These are phyloP conservation scores for Bufotes viridis DNA, from an alignment of 2,797 vertebrate genomes.

Conservation along the genomic window DNA sequence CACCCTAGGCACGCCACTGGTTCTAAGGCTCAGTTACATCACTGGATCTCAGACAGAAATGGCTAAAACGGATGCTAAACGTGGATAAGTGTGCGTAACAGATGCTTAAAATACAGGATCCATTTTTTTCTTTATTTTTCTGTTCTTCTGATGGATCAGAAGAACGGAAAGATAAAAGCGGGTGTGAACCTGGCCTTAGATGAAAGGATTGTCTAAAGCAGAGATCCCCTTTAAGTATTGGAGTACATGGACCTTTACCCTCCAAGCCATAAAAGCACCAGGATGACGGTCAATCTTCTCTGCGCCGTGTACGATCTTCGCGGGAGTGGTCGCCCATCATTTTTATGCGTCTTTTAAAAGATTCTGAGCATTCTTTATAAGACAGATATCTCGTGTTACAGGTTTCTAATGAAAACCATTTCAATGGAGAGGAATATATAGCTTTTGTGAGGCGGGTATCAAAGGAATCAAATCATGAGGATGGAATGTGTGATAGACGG, in stretches of 20 bases:
- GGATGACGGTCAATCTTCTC: neutral
- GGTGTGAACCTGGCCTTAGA: too few relatives aligned
- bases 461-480: slow-evolving; percentile 18
- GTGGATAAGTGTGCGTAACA: too few relatives aligned
- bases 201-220: neutral
- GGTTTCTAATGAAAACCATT: neutral
- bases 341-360: neutral
- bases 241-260: neutral
- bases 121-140: too few relatives aligned
- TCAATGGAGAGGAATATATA: neutral
- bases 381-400: neutral
- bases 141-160: too few relatives aligned
- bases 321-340: neutral
- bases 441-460: slow-evolving; percentile 4
- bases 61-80: too few relatives aligned
- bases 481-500: slow-evolving; percentile 32
- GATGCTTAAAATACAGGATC: too few relatives aligned
- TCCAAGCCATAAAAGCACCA: neutral
- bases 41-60: too few relatives aligned
- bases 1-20: too few relatives aligned
- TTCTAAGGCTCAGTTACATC: too few relatives aligned
- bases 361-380: neutral
- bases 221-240: neutral
- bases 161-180: too few relatives aligned
- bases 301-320: neutral